Percentiles rank a stretch among this genome's conserved stretches.
Evolutionary conservation across 2,888 invertebrate genomes (phyloP).

Genomic region (Spilarctia lutea): DNA sequence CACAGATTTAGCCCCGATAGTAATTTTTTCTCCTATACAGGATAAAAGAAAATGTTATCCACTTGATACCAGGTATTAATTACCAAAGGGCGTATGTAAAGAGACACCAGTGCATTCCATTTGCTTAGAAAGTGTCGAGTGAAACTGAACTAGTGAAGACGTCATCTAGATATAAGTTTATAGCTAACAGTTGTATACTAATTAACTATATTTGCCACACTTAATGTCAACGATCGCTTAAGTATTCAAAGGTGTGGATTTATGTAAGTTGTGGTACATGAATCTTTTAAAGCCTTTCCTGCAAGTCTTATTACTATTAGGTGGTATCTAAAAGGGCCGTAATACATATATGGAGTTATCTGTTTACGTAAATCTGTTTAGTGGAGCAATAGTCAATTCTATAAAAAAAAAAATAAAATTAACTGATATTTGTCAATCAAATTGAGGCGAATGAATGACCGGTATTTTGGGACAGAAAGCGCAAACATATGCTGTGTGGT

Average conservation of each 20-base stretch:
- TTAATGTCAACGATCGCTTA: neutral
- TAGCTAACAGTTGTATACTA: constrained; percentile 15
- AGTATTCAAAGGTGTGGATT: neutral
- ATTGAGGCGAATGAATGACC: no score
- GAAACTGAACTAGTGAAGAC: constrained; percentile 62
- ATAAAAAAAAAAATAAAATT: neutral
- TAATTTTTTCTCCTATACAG: neutral
- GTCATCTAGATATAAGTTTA: constrained; percentile 37
- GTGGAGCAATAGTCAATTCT: no score
- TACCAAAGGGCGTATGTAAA: constrained; percentile 62
- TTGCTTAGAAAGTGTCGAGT: constrained; percentile 72
- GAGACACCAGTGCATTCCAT: constrained; percentile 61
- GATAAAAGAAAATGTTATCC: constrained; percentile 18
- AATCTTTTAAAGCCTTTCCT: neutral
- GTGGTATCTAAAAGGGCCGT: neutral
- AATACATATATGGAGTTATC: neutral
- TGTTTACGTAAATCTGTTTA: no score
- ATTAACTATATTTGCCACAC: neutral
- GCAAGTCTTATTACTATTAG: no score
- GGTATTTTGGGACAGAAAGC: no score
- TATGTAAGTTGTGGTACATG: neutral
- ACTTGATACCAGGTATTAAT: constrained; percentile 49
- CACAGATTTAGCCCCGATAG: no score
- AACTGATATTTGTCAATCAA: neutral
- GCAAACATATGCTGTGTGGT: no score